Conservation (phyloP, 2,797 vertebrate species). For the Melanotaenia boesemani region DNA sequence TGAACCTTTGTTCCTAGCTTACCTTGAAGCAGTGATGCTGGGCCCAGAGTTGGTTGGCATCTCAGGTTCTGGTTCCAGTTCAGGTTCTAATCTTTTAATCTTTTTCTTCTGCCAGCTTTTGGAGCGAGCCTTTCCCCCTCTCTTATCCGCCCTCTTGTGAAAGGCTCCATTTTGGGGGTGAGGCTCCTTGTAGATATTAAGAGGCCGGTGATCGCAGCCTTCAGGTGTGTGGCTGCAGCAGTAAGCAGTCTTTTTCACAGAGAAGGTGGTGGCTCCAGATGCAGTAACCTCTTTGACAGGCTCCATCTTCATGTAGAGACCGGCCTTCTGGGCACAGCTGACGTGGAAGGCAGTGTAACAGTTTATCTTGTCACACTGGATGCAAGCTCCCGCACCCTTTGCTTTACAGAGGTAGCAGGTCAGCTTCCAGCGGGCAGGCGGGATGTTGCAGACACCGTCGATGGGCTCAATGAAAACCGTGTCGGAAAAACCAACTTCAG, state of each 20-base stretch:
- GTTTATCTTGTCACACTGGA: slow-evolving; percentile 97
- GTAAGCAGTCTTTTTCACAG: slow-evolving; percentile 96
- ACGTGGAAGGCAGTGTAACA: slow-evolving; percentile 99
- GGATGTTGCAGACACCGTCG: slow-evolving; percentile 96
- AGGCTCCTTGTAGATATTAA: slow-evolving; percentile 92
- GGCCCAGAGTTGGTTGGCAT: slow-evolving; percentile 88
- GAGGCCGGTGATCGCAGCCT: slow-evolving; percentile 90
- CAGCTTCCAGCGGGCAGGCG: slow-evolving; percentile 96
- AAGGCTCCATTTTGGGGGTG: slow-evolving; percentile 90
- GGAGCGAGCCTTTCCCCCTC: slow-evolving; percentile 77
- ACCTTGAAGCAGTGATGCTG: slow-evolving; percentile 96
- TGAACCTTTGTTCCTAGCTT: slow-evolving; percentile 38
- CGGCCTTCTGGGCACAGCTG: slow-evolving; percentile 94
- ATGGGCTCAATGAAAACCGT: slow-evolving; percentile 98
- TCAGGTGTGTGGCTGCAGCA: slow-evolving; percentile 94
- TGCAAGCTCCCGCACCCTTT: slow-evolving; percentile 94
- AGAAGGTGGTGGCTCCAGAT: slow-evolving; percentile 86
- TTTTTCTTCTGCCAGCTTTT: slow-evolving; percentile 87
- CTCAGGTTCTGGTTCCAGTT: slow-evolving; percentile 83
- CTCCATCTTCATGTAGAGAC: slow-evolving; percentile 98
- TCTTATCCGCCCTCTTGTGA: slow-evolving; percentile 86
- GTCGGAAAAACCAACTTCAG: slow-evolving; percentile 98
- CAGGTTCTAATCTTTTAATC: slow-evolving; percentile 82
- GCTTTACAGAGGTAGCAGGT: slow-evolving; percentile 98
- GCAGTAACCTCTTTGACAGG: slow-evolving; percentile 90